A percentile compares a stretch with the other conserved stretches of the same genome.
These are phyloP conservation scores for Limnephilus lunatus DNA, from an alignment of 2,888 invertebrate species.

Conservation along the genomic window DNA sequence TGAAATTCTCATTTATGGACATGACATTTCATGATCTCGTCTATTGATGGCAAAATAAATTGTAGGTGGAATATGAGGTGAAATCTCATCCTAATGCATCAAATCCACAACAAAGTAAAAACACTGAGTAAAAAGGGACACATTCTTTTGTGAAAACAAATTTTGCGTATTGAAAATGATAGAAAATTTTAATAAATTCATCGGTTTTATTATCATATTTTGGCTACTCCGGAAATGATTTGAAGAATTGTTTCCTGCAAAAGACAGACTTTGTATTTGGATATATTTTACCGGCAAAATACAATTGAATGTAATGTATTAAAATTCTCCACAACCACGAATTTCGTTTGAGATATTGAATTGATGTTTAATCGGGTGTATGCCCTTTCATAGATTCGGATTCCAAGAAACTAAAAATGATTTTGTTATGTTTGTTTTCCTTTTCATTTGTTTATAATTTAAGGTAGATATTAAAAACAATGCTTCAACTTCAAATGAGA, in stretches of 20 bases:
- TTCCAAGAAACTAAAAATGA: background rate
- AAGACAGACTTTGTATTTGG: constrained; percentile 21
- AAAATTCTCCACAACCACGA: constrained; percentile 16
- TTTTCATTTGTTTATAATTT: background rate
- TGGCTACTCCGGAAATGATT: background rate
- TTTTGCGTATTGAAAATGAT: background rate
- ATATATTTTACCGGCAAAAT: constrained; percentile 4
- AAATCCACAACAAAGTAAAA: background rate
- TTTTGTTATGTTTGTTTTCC: background rate
- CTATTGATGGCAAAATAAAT: constrained; percentile 22
- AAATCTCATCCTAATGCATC: background rate
- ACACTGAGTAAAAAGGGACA: background rate
- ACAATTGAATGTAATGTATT: background rate
- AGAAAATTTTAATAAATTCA: background rate
- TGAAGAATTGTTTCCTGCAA: constrained; percentile 29
- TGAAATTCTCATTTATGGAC: constrained; percentile 2
- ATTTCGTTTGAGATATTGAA: background rate
- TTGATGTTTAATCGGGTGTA: background rate
- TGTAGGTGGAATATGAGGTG: background rate
- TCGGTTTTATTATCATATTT: background rate
- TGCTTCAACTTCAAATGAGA: background rate
- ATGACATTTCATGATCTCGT: constrained; percentile 28
- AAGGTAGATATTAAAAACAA: background rate
- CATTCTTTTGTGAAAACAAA: background rate
- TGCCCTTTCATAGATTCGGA: background rate